Evolutionary conservation across 2,888 invertebrate genomes (phyloP), one percentile per base, ranked within the genome.

Genomic region (Mesoligia furuncula): DNA sequence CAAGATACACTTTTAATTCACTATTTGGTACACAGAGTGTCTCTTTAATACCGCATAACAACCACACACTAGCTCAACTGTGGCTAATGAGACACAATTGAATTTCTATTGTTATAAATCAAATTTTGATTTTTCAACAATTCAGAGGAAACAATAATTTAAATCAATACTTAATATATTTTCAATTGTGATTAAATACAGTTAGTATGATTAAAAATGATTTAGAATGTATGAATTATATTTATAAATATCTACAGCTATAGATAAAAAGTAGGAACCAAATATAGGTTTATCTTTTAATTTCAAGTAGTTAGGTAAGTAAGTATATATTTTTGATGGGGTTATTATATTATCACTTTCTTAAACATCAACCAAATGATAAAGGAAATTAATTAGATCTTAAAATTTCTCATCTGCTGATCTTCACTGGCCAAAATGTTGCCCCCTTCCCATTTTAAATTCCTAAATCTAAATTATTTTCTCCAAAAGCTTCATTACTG

Each of bases 261-360:
- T 59, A 59, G 27, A 20, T 69, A 45, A 69, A 11, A 54, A 20
- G 3, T 45, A 67, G 42, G 57, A 83, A 65, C 36, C 64, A 69
- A 77, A 36, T 68, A 68, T 42, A 54, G 57, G 39, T 73, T 74
- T n/a, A 51, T 59, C 15, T 51, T 81, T 75, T 4, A 59, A 64
- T 67, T 61, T 70, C 3, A 48, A 45, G 36, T 74, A 57, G 5
- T 24, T 67, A 31, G 8, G 24, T n/a, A 76, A 7, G 42, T 64
- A 51, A 7, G 42, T 64, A 51, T 62, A 62, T 62, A 59, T 51
- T 67, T 70, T 51, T 27, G 54, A 66, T 79, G 80, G 87, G 87
- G 77, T 87, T 85, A 76, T 59, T 73, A 72, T 45, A 71, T 27
- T 79, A 83, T 86, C 81, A 86, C 85, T 79, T 83, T 72, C 27